Evolutionary conservation across 2,113 vertebrate species (phyloP).

Genomic region (Urocitellus parryii): DNA sequence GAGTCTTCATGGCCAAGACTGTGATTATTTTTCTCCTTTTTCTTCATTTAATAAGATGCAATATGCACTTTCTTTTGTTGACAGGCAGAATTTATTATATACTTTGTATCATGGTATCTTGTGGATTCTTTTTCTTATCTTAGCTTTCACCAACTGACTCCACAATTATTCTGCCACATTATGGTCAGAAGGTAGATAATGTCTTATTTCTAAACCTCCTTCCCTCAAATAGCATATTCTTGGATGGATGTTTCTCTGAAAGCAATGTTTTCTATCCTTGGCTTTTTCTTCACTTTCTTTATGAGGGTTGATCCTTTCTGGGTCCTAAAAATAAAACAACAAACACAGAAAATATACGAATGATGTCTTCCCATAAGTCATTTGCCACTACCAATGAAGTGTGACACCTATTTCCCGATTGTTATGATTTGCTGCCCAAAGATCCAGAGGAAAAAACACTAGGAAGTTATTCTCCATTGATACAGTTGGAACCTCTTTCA

Average conservation of each 20-base stretch:
- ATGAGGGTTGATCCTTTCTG: background rate
- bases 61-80: slow-evolving; percentile 47
- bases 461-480: background rate
- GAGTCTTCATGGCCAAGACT: slow-evolving; percentile 38
- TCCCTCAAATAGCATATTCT: slow-evolving; percentile 19
- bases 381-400: background rate
- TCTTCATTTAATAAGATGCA: slow-evolving; percentile 54
- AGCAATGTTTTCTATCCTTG: background rate
- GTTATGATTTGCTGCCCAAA: background rate
- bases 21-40: slow-evolving; percentile 58
- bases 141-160: slow-evolving; percentile 48
- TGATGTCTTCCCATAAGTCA: background rate
- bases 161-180: slow-evolving; percentile 11
- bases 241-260: background rate
- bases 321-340: background rate
- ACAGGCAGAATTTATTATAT: slow-evolving; percentile 54
- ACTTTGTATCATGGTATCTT: slow-evolving; percentile 38
- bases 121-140: slow-evolving; percentile 56
- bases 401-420: background rate
- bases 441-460: background rate
- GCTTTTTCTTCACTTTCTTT: slow-evolving; percentile 12
- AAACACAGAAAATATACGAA: background rate
- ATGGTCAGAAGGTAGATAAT: background rate
- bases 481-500: background rate
- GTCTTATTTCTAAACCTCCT: slow-evolving; percentile 24